Evolutionary conservation across 2,797 vertebrate genomes (phyloP), one percentile per base, ranked within the genome.

Genomic region (Synaphobranchus kaupii): DNA sequence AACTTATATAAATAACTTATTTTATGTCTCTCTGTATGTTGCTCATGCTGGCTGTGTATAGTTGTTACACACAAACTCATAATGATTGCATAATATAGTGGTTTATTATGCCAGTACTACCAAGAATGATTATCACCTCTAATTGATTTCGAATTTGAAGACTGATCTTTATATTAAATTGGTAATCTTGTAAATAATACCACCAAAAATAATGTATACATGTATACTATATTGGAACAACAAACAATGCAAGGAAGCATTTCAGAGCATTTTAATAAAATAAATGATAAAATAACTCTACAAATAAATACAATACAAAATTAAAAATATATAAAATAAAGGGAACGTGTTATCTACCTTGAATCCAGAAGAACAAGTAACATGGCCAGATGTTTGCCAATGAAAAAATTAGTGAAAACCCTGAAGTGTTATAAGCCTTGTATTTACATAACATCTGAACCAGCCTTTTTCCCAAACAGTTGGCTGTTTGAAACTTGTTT

Each of bases 221-320:
- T 66, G 17, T 58, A 58, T n/a, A 66, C 39, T 66, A 25, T 66
- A 66, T 66, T 48, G 48, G 76, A 82, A 82, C 10, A 82, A 82
- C n/a, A 2, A 82, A 82, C 56, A 50, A 82, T 82, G 44, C 20
- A 82, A 50, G 50, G 80, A 82, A 82, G 80, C 80, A 25, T 52
- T 52, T 82, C 44, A 48, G 80, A 82, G n/a, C 22, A 82, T 82
- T 50, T 76, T 82, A 82, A 82, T 82, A 50, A 82, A 48, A 82
- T 82, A 82, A 48, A 52, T 50, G 5, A 22, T 81, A 82, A 82
- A 47, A 52, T 82, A 52, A 50, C 80, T 81, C 8, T 10, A 52
- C 50, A 50, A 71, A 82, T 48, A 25, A 82, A 52, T 4, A 47
- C 9, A 48, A 50, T 82, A 48, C 44, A 52, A 82, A 82, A 52